Evolutionary conservation across 1,140 invertebrate species (phyloP).

Genomic region (Tetranychus urticae): DNA sequence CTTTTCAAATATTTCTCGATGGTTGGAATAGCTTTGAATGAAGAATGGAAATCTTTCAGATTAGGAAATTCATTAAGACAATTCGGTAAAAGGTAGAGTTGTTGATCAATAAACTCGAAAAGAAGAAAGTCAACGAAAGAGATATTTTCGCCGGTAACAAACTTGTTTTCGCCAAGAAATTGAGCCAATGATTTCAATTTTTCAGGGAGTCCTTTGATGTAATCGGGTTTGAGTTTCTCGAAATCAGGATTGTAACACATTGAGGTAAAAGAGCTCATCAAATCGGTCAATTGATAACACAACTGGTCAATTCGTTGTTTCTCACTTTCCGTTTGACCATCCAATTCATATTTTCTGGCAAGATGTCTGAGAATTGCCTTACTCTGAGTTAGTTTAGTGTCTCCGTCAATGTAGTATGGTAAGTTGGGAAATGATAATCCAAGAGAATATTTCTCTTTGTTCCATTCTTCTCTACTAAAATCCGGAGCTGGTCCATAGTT

Average conservation of each 20-base stretch:
- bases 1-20: constrained; percentile 2
- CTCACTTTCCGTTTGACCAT: constrained; percentile 23
- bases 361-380: constrained; percentile 28
- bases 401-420: constrained; percentile 14
- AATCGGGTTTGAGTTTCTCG: constrained; percentile 9
- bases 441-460: constrained; percentile 16
- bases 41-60: not conserved
- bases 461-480: constrained; percentile 14
- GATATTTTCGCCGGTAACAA: constrained; percentile 24
- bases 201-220: constrained; percentile 15
- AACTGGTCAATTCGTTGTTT: constrained; percentile 22
- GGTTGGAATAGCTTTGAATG: not conserved
- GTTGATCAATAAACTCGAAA: constrained; percentile 26
- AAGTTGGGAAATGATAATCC: constrained; percentile 20
- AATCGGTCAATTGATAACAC: constrained; percentile 23
- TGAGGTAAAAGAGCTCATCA: constrained; percentile 19
- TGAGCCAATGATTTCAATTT: constrained; percentile 18
- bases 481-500: constrained; percentile 13
- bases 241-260: constrained; percentile 11
- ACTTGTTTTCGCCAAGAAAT: constrained; percentile 22
- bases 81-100: constrained; percentile 1
- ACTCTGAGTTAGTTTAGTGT: constrained; percentile 17
- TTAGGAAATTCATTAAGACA: not conserved
- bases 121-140: constrained; percentile 27
- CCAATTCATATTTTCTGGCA: constrained; percentile 17